Evolutionary conservation across 2,888 invertebrate species (phyloP).

Genomic region (Agriopis aurantiaria): DNA sequence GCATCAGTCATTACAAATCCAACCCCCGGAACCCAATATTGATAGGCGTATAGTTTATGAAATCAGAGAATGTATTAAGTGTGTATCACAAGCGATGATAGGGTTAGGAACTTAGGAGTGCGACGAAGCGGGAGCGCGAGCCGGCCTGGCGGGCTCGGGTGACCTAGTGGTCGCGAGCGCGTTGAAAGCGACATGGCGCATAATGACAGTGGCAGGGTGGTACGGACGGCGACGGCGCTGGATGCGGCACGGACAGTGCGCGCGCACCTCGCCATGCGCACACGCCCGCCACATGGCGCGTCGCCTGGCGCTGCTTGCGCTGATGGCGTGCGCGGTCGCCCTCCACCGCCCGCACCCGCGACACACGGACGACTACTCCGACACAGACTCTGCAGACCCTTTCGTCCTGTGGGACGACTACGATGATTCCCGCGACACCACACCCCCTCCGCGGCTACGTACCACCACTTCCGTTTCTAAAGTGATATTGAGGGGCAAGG

Average conservation of each 20-base stretch:
- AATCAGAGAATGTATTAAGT: not conserved
- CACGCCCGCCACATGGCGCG: slow-evolving; percentile 83
- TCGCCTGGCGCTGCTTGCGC: slow-evolving; percentile 83
- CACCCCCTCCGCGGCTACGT: slow-evolving; percentile 57
- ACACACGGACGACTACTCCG: slow-evolving; percentile 61
- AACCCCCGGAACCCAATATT: slow-evolving; percentile 15
- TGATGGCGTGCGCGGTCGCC: slow-evolving; percentile 74
- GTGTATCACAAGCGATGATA: slow-evolving; percentile 17
- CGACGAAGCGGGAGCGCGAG: slow-evolving; percentile 19
- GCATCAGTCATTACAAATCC: not conserved
- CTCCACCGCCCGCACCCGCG: slow-evolving; percentile 60
- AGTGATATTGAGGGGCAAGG: slow-evolving; percentile 71
- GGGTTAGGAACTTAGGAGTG: slow-evolving; percentile 7
- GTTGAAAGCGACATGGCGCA: slow-evolving; percentile 78
- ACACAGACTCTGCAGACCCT: slow-evolving; percentile 69
- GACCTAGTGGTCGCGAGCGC: slow-evolving; percentile 75
- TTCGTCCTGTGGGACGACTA: slow-evolving; percentile 75
- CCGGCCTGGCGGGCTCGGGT: slow-evolving; percentile 58
- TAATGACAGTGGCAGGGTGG: slow-evolving; percentile 78
- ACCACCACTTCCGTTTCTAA: slow-evolving; percentile 66
- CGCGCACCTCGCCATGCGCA: slow-evolving; percentile 85
- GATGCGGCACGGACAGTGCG: slow-evolving; percentile 74
- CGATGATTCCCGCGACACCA: slow-evolving; percentile 69
- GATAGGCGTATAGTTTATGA: slow-evolving; percentile 11
- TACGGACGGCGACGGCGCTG: slow-evolving; percentile 50